phyloP scores from a whole-genome alignment of 2,888 invertebrate species.

The Marasmarcha lunaedactyla region DNA sequence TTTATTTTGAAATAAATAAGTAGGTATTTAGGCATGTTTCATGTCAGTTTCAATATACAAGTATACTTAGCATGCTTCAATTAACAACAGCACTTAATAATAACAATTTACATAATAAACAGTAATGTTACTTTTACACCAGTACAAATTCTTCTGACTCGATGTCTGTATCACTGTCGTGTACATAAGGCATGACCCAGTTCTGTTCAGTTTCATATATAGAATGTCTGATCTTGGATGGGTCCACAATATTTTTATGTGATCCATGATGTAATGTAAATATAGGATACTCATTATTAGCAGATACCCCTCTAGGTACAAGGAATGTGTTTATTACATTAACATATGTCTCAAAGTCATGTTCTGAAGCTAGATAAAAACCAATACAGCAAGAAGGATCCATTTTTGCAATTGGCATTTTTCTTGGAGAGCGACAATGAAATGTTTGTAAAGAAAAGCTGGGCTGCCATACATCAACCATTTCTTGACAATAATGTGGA shows the following conservation, averaged over 20 bases:
- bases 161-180: slow-evolving; percentile 74
- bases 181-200: slow-evolving; percentile 52
- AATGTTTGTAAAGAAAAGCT: slow-evolving; percentile 83
- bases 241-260: slow-evolving; percentile 69
- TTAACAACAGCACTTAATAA: too few relatives aligned
- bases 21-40: too few relatives aligned
- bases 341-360: slow-evolving; percentile 82
- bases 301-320: slow-evolving; percentile 50
- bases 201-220: slow-evolving; percentile 66
- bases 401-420: slow-evolving; percentile 87
- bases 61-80: too few relatives aligned
- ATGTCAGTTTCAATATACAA: too few relatives aligned
- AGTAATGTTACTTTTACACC: slow-evolving; percentile 41
- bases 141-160: slow-evolving; percentile 82
- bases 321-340: slow-evolving; percentile 74
- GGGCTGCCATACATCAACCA: slow-evolving; percentile 84
- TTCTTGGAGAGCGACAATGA: slow-evolving; percentile 88
- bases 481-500: slow-evolving; percentile 94
- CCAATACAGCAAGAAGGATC: slow-evolving; percentile 94
- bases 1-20: too few relatives aligned
- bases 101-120: too few relatives aligned
- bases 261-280: slow-evolving; percentile 84
- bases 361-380: slow-evolving; percentile 83
- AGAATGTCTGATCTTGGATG: slow-evolving; percentile 66
- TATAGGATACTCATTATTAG: slow-evolving; percentile 81